Base-by-base conservation (phyloP, 2,113 vertebrate genomes). In the Ciconia maguari region DNA sequence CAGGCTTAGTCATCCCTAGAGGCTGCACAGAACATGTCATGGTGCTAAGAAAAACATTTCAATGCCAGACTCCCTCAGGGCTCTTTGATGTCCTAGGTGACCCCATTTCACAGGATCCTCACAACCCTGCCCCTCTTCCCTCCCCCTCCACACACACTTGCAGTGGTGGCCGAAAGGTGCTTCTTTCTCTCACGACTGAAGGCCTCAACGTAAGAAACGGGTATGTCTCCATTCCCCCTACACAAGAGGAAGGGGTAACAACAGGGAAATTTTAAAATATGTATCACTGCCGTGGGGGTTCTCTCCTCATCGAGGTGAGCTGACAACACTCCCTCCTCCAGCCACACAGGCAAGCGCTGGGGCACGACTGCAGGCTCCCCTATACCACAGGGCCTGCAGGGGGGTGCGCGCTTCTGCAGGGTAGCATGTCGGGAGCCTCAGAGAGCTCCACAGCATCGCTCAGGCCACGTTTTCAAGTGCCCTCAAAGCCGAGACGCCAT, bases 381-480 rank as follows among this genome's bases (percentile, higher is more conserved):
- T n/a, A 2, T 6, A 27, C 25, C 32, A 15, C 36, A 13, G 44
- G 30, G 44, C 5, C 58, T 3, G 9, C 34, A 11, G 15, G 7
- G 36, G 12, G 3, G 14, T 1, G 9, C 21, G 7, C 7, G 5
- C 38, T 16, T 29, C 46, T 16, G 52, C 52, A 17, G 8, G 32
- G 10, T 8, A 27, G 12, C 29, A 11, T 5, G 8, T 24, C 9
- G 14, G 30, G 21, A 57, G 30, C 41, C 34, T 14, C 60, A 26
- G 7, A n/a, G 38, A 4, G 7, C 13, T 32, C 65, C 42, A 17
- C 66, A 15, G 46, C 46, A 24, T 4, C 12, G 11, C 54, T 60
- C 54, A 12, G 16, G 34, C 14, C 22, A 10, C 32, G 2, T 12
- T 24, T 24, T 1, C 19, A 41, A n/a, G 7, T 0, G 11, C 21